Base-by-base conservation (phyloP, 2,113 vertebrate species). In the Phrynosoma platyrhinos region DNA sequence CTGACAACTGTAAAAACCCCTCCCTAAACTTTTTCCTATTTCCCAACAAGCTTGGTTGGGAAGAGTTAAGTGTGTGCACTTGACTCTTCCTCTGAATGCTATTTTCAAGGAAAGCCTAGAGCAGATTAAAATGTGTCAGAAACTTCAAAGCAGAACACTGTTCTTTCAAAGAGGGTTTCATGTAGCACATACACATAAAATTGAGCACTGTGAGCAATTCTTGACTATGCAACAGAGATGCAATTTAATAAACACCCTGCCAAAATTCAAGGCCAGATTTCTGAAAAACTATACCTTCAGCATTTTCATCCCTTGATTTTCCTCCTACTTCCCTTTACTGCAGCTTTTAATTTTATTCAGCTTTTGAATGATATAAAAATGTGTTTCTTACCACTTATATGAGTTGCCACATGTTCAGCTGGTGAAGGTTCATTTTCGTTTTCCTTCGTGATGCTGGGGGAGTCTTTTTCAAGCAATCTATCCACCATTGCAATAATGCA, bases 401-500 rank as follows among this genome's bases (percentile, higher is more conserved):
- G 98, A 81, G 98, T 93, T 76, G 94, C 93, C 91, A 97, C 95
- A 95, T 97, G 95, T 62, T 98, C 98, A 74, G 94, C 97, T 7
- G 95, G 92, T 23, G 97, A 90, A 86, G 97, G 93, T 5, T 98
- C 97, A 42, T 64, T 88, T 85, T 94, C 95, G 79, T 88, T 90
- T 66, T 93, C 92, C 79, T 93, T 79, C 53, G 20, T 0, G 47
- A 94, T 71, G 10, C 68, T 77, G 2, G 92, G 79, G 79, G 92
- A 93, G 75, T 97, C 98, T 75, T 97, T 97, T 87, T 98, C 98
- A 80, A 98, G 98, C 85, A 99, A 95, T 91, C 97, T 98, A 89
- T 99, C 99, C 95, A 98, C 98, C 98, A 98, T 97, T 69, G 98
- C 98, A 81, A 99, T 98, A 86, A 99, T 95, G 80, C 98, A 98